Evolutionary conservation across 2,113 vertebrate species (phyloP).

Genomic region (Nycticorax nycticorax): DNA sequence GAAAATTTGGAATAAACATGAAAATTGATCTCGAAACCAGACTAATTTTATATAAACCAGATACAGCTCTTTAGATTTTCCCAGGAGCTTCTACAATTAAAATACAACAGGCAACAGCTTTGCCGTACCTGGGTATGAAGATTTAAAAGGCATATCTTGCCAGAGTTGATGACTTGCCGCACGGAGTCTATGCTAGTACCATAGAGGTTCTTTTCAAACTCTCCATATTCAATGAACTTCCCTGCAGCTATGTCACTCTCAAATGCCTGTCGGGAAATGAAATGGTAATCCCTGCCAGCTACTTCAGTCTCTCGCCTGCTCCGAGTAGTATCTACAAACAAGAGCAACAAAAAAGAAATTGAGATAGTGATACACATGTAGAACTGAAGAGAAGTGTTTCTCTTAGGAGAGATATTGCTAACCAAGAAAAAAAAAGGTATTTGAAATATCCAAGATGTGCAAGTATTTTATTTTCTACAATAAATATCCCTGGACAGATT

Average conservation of each 20-base stretch:
- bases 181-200: constrained; percentile 93
- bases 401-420: neutral
- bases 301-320: constrained; percentile 85
- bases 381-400: neutral
- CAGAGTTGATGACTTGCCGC: constrained; percentile 90
- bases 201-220: constrained; percentile 94
- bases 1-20: neutral
- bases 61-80: neutral
- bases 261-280: constrained; percentile 86
- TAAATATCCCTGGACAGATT: neutral
- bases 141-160: constrained; percentile 91
- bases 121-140: constrained; percentile 91
- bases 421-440: neutral
- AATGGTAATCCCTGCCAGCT: constrained; percentile 93
- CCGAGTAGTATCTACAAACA: constrained; percentile 88
- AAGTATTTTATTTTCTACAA: neutral
- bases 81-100: neutral
- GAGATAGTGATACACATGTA: neutral
- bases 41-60: neutral
- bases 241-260: constrained; percentile 85
- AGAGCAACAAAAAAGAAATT: neutral
- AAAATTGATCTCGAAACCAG: neutral
- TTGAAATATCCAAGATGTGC: neutral
- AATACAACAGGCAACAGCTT: neutral
- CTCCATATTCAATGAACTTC: constrained; percentile 93